Conservation (phyloP, 2,888 invertebrate species). For the Parapristionchus giblindavisi region DNA sequence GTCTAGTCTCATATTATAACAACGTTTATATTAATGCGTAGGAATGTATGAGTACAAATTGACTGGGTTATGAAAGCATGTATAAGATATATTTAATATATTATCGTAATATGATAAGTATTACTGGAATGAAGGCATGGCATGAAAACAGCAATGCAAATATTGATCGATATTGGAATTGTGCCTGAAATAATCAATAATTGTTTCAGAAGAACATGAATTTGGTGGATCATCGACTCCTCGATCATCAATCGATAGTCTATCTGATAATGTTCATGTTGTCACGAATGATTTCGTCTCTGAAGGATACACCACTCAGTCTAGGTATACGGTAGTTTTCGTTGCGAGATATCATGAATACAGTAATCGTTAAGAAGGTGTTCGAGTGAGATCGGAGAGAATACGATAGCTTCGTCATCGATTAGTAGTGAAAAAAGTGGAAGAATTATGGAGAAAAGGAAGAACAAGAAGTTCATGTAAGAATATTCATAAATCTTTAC, state of each 20-base stretch:
- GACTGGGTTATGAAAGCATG: too few relatives aligned
- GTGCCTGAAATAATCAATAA: background rate
- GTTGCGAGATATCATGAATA: background rate
- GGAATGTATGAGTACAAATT: too few relatives aligned
- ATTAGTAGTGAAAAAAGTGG: slow-evolving; percentile 1
- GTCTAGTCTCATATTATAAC: too few relatives aligned
- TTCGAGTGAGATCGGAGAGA: slow-evolving; percentile 40
- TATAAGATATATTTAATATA: too few relatives aligned
- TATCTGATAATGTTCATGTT: slow-evolving; percentile 63
- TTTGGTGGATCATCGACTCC: slow-evolving; percentile 62
- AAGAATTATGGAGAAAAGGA: background rate
- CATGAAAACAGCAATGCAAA: too few relatives aligned
- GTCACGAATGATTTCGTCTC: slow-evolving; percentile 68
- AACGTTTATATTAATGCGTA: too few relatives aligned
- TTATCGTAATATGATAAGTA: too few relatives aligned
- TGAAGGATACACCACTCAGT: slow-evolving; percentile 61
- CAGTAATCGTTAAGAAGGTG: slow-evolving; percentile 25
- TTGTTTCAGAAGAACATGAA: slow-evolving; percentile 66
- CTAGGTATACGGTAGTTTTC: slow-evolving; percentile 48
- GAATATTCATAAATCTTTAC: background rate
- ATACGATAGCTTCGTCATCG: slow-evolving; percentile 38
- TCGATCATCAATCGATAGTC: slow-evolving; percentile 57
- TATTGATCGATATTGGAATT: background rate
- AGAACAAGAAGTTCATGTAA: slow-evolving; percentile 25
- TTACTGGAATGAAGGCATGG: slow-evolving; percentile 7